Evolutionary conservation across 2,888 invertebrate genomes (phyloP), one percentile per base, ranked within the genome.

Genomic region (Tortrix viridana): DNA sequence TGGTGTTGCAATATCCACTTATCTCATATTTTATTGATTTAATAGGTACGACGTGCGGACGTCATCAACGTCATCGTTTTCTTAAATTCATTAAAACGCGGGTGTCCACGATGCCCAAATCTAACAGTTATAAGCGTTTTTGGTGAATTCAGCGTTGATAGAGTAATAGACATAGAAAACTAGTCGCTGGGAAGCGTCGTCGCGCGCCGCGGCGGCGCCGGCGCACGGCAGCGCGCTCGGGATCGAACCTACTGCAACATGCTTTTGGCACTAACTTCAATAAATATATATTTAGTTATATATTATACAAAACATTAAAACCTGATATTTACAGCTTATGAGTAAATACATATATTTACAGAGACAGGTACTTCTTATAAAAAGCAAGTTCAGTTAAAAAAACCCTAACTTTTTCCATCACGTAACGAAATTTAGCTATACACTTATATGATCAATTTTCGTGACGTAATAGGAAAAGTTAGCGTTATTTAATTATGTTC

Each of bases 221-320:
- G 9, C 9, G 73, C 67, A 57, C 67, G 71, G 74, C 67, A 72
- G 70, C 73, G 69, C 77, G 75, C 77, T 81, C 81, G 82, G 78
- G 82, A 81, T 41, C 9, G 38, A 41, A 53, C 19, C 16, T 53
- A 53, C 77, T 82, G 84, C 84, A 82, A 81, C 83, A 86, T 86
- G 87, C 89, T 87, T 86, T 92, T 92, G 91, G 91, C 91, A 92
- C 91, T 90, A 92, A 88, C 85, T 86, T 89, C 79, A 80, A 88
- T 88, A 86, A 82, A 85, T 85, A 86, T 84, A 80, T 81, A 81
- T 83, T 80, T 41, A 81, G 76, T 81, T 75, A 79, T 77, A 79
- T 81, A 74, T 84, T 88, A 58, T 63, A 89, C 84, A 88, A 82
- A 85, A 86, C 83, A 83, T 83, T 84, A 78, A 83, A 82, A 80